These are phyloP conservation scores for Gasterosteus nipponicus DNA, from an alignment of 2,113 vertebrate species.

Conservation along the genomic window DNA sequence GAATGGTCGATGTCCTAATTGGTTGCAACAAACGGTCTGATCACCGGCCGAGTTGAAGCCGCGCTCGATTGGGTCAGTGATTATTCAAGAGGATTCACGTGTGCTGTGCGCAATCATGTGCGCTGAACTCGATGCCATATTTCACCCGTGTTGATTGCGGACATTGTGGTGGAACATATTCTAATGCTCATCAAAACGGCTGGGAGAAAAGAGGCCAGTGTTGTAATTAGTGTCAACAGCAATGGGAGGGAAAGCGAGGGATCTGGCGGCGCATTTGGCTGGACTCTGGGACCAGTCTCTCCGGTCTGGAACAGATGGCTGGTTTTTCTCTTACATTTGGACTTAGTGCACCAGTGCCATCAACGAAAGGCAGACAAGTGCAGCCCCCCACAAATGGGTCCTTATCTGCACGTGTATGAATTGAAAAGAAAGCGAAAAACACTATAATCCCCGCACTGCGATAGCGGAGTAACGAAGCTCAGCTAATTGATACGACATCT, in stretches of 20 bases:
- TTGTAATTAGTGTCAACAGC: constrained; percentile 31
- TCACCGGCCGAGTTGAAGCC: neutral
- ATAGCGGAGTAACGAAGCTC: constrained; percentile 29
- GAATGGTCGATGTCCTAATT: neutral
- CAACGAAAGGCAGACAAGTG: constrained; percentile 5
- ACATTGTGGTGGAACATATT: constrained; percentile 32
- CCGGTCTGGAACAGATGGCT: constrained; percentile 50
- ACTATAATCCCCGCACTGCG: constrained; percentile 1
- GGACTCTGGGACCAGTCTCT: constrained; percentile 26
- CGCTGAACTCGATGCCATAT: constrained; percentile 27
- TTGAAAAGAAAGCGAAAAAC: constrained; percentile 14
- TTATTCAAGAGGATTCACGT: constrained; percentile 55
- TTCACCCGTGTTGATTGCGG: constrained; percentile 47
- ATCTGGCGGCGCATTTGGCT: constrained; percentile 20
- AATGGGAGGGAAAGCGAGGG: neutral
- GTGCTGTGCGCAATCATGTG: constrained; percentile 42
- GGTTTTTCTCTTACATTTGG: constrained; percentile 10
- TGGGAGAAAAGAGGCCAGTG: constrained; percentile 15
- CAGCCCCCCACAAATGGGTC: constrained; percentile 8
- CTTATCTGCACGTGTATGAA: constrained; percentile 6
- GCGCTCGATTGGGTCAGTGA: constrained; percentile 43
- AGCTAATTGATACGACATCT: constrained; percentile 9
- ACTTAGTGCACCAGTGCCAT: constrained; percentile 1
- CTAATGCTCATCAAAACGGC: constrained; percentile 29
- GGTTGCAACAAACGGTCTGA: constrained; percentile 4